A percentile compares a stretch with the other conserved stretches of the same genome.
phyloP scores from a whole-genome alignment of 2,797 vertebrate species.

The Kryptolebias ocellatus region DNA sequence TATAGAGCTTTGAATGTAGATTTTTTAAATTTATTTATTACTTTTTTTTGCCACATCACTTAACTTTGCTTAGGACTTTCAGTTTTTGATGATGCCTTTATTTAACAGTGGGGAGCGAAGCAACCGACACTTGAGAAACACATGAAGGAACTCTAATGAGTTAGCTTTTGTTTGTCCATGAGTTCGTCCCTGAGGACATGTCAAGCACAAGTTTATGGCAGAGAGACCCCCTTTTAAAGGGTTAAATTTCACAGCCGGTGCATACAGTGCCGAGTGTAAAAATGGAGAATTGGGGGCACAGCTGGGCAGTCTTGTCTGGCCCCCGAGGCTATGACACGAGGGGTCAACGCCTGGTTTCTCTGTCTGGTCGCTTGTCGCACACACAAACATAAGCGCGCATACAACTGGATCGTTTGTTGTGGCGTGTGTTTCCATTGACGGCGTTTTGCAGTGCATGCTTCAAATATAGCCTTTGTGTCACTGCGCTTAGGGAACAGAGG shows the following conservation, averaged over 20 bases:
- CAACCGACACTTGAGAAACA: constrained; percentile 23
- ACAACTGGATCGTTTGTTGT: constrained; percentile 88
- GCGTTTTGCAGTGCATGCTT: constrained; percentile 77
- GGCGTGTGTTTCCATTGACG: constrained; percentile 73
- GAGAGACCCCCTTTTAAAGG: constrained; percentile 54
- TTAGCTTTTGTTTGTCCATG: constrained; percentile 64
- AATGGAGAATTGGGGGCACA: constrained; percentile 68
- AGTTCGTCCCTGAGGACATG: constrained; percentile 57
- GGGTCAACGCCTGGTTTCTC: constrained; percentile 81
- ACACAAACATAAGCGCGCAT: constrained; percentile 61
- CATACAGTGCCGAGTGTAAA: constrained; percentile 58
- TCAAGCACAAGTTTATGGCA: constrained; percentile 54
- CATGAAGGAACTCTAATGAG: constrained; percentile 54
- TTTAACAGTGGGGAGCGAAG: constrained; percentile 32
- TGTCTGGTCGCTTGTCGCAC: constrained; percentile 78
- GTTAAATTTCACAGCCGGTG: constrained; percentile 60
- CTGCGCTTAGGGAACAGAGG: constrained; percentile 80
- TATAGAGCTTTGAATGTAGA: neutral
- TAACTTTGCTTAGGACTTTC: constrained; percentile 51
- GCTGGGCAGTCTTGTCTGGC: constrained; percentile 81
- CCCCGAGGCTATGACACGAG: constrained; percentile 70
- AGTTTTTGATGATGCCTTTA: constrained; percentile 41
- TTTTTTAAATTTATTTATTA: neutral
- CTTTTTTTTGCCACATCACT: neutral
- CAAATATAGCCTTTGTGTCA: constrained; percentile 88